Evolutionary conservation across 2,797 vertebrate species (phyloP), one percentile per base, ranked within the genome.

Genomic region (Vultur gryphus): DNA sequence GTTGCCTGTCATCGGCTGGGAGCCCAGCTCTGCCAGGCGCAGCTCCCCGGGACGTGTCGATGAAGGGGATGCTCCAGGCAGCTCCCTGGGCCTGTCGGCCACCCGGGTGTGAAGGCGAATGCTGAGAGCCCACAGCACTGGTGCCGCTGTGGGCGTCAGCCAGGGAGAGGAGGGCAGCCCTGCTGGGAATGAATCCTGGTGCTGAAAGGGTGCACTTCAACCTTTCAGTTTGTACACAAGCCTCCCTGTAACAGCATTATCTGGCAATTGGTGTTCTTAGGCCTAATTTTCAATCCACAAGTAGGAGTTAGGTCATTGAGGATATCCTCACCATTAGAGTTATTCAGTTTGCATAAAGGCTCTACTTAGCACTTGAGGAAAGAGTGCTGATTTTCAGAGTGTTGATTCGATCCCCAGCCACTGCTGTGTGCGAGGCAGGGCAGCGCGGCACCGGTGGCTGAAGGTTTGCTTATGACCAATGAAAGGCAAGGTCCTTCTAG

Each of bases 121-220:
- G 97, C 97, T 97, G 96, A 98, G 98, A 98, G 98, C 76, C 84
- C 80, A 82, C 48, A 92, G 94, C 41, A 55, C 37, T n/a, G 13
- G 83, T 90, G 90, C 96, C 49, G 49, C 54, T 2, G 13, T 62
- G 79, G 90, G 55, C 39, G 33, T 86, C 71, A 95, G 95, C 81
- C 39, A 7, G 51, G 97, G 88, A 94, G 91, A 37, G 46, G 95
- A 85, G 81, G 85, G 83, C 24, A 5, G 89, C 65, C 91, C 72
- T 85, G 57, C 48, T 83, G 97, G 97, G 97, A 97, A 93, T 35
- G 94, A 94, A 80, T 62, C 95, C 93, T 96, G 89, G 98, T 98
- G 98, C 98, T 99, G 98, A 98, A 98, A 99, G 98, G 97, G 97
- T 96, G 95, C 98, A 98, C 98, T 98, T 98, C 98, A 99, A 98